A percentile compares a stretch with the other conserved stretches of the same genome.
Evolutionary conservation across 2,888 invertebrate species (phyloP).

Genomic region (Tipula confusa): DNA sequence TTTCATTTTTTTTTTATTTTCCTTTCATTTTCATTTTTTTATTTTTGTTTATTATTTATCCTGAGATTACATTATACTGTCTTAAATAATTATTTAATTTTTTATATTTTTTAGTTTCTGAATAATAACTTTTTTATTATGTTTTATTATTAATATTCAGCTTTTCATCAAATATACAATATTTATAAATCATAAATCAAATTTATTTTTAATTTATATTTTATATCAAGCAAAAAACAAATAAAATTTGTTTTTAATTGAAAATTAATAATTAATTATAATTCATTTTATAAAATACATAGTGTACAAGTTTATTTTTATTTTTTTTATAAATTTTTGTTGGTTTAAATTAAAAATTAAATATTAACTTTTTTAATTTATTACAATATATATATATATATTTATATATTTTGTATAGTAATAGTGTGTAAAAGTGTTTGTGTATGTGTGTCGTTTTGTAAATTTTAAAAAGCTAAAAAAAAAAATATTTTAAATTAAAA

Average conservation of each 20-base stretch:
- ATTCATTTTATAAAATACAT: constrained; percentile 29
- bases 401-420: not conserved
- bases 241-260: constrained; percentile 28
- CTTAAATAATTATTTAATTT: constrained; percentile 13
- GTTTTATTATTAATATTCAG: constrained; percentile 25
- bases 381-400: not conserved
- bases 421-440: not conserved
- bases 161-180: constrained; percentile 4
- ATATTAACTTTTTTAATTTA: not conserved
- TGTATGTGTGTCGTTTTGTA: not conserved
- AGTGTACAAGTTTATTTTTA: constrained; percentile 27
- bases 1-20: constrained; percentile 1
- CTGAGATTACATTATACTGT: constrained; percentile 32
- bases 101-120: not conserved
- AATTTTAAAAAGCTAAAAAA: not conserved
- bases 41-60: constrained; percentile 28
- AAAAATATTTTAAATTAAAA: constrained; percentile 21
- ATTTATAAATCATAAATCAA: not conserved
- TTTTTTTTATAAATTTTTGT: constrained; percentile 26
- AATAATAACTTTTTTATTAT: constrained; percentile 13
- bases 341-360: constrained; percentile 15
- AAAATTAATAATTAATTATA: constrained; percentile 20
- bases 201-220: not conserved
- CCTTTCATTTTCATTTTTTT: not conserved
- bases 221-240: constrained; percentile 7